phyloP scores from a whole-genome alignment of 2,888 invertebrate species.

The Caenorhabditis virilis region DNA sequence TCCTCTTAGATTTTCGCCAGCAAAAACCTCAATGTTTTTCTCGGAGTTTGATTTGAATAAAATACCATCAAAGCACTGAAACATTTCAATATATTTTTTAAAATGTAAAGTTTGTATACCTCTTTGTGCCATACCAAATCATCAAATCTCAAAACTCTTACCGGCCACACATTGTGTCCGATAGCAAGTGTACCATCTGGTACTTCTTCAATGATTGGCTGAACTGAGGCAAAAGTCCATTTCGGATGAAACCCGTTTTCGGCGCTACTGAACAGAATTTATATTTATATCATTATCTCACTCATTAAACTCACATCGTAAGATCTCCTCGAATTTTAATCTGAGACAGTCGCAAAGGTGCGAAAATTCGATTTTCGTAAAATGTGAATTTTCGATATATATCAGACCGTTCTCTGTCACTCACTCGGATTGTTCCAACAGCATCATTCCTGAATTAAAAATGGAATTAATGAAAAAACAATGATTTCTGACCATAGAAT shows the following conservation, averaged over 20 bases:
- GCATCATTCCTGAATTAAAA: slow-evolving; percentile 15
- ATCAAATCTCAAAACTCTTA: slow-evolving; percentile 19
- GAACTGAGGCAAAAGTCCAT: slow-evolving; percentile 11
- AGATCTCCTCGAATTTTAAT: slow-evolving; percentile 19
- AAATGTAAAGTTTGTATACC: background rate
- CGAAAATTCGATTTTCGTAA: slow-evolving; percentile 7
- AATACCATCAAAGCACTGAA: background rate
- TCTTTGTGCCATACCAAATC: slow-evolving; percentile 9
- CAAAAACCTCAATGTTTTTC: background rate
- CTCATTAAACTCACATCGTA: slow-evolving; percentile 4
- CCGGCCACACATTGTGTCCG: slow-evolving; percentile 25
- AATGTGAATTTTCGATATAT: slow-evolving; percentile 6
- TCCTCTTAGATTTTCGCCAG: background rate
- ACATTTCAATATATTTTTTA: too few species aligned
- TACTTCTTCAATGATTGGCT: slow-evolving; percentile 13
- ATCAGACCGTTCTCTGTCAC: slow-evolving; percentile 8
- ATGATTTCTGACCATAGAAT: background rate
- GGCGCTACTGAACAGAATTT: background rate
- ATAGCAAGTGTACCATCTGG: slow-evolving; percentile 9
- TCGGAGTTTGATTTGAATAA: slow-evolving; percentile 11
- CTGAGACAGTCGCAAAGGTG: slow-evolving; percentile 14
- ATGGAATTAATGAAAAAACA: background rate
- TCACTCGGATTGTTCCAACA: slow-evolving; percentile 18
- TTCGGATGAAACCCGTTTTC: slow-evolving; percentile 2
- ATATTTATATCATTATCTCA: background rate